These are phyloP conservation scores for Enteromius viviparus DNA, from an alignment of 2,797 vertebrate species.

Conservation along the genomic window DNA sequence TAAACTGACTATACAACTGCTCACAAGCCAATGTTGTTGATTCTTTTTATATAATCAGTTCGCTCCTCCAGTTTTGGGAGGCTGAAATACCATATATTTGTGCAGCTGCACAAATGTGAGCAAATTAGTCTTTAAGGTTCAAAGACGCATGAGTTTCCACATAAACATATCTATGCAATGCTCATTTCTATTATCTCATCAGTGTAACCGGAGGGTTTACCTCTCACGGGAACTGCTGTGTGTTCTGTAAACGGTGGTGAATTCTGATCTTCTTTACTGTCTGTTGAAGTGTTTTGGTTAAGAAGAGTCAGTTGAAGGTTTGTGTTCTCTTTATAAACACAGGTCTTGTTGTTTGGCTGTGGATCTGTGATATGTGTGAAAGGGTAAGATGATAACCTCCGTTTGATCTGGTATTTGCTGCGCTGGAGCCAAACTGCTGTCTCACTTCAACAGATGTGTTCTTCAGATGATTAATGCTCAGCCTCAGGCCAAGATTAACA, in stretches of 20 bases:
- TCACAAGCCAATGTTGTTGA: not conserved
- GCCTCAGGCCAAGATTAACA: slow-evolving; percentile 35
- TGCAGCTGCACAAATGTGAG: not conserved
- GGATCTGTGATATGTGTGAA: slow-evolving; percentile 39
- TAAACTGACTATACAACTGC: not conserved
- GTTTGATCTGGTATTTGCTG: slow-evolving; percentile 51
- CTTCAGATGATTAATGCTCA: slow-evolving; percentile 56
- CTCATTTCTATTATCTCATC: not conserved
- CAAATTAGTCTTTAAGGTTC: not conserved
- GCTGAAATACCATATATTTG: not conserved
- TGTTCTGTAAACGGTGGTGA: not conserved
- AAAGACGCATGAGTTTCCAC: not conserved
- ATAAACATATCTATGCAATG: not conserved
- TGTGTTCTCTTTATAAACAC: not conserved
- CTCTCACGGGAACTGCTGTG: not conserved
- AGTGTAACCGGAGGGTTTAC: not conserved
- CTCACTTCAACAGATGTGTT: slow-evolving; percentile 51
- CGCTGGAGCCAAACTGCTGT: slow-evolving; percentile 45
- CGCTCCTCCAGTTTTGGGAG: not conserved
- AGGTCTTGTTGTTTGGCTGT: slow-evolving; percentile 11
- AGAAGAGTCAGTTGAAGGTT: not conserved
- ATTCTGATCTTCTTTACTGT: not conserved
- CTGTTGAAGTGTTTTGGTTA: not conserved
- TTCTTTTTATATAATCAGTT: not conserved
- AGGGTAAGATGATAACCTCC: slow-evolving; percentile 52